A percentile compares a stretch with the other conserved stretches of the same genome.
Evolutionary conservation across 2,113 vertebrate genomes (phyloP).

Genomic region (Serinus canaria): DNA sequence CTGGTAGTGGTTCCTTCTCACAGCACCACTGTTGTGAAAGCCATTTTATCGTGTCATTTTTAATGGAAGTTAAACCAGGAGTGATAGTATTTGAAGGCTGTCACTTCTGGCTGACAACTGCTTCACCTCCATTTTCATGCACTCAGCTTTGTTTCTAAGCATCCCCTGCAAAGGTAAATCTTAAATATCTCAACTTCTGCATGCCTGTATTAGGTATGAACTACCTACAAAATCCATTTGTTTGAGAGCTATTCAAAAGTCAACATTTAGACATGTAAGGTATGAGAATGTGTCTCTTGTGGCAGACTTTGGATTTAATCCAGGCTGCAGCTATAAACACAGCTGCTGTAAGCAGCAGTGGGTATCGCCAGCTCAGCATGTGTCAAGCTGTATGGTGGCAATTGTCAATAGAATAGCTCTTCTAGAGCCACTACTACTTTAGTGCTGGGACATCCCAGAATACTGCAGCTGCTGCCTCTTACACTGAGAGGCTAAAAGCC

Average conservation of each 20-base stretch:
- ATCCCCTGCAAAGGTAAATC: neutral
- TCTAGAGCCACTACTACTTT: neutral
- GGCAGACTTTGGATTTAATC: neutral
- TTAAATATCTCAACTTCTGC: neutral
- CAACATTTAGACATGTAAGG: neutral
- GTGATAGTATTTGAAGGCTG: neutral
- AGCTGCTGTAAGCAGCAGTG: neutral
- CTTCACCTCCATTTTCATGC: neutral
- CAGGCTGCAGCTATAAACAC: neutral
- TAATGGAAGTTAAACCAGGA: neutral
- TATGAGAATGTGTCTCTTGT: neutral
- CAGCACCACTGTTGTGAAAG: neutral
- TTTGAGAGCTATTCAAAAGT: neutral
- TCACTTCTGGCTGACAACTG: neutral
- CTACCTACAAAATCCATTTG: neutral
- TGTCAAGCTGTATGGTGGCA: neutral
- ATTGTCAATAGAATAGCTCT: neutral
- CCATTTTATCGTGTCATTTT: neutral
- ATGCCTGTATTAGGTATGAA: neutral
- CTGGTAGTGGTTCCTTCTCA: neutral
- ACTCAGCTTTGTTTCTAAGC: neutral
- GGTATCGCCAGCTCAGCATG: neutral
- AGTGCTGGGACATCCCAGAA: neutral
- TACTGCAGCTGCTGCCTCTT: neutral
- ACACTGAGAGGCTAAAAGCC: neutral